Conservation (phyloP, 2,113 vertebrate genomes). For the Odobenus rosmarus region DNA sequence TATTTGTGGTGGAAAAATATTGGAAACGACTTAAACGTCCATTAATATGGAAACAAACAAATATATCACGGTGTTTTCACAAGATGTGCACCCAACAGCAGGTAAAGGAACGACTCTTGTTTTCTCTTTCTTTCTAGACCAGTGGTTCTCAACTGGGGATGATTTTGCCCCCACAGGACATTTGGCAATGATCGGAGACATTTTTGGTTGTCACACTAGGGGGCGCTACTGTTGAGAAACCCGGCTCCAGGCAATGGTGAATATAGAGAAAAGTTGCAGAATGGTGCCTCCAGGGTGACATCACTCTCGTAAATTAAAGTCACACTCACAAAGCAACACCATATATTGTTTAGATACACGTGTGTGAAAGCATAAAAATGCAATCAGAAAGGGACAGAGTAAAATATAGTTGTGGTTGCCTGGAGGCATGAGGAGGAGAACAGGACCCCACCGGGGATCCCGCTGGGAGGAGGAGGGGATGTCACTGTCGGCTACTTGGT, state of each 20-base stretch:
- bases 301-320: not conserved
- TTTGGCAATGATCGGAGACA: not conserved
- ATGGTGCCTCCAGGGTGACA: not conserved
- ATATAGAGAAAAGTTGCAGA: not conserved
- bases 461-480: fast-evolving
- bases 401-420: not conserved
- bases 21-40: not conserved
- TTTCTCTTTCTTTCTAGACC: not conserved
- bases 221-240: not conserved
- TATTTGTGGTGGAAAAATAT: not conserved
- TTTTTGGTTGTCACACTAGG: not conserved
- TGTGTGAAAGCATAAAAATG: not conserved
- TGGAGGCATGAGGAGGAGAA: not conserved
- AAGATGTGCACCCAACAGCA: not conserved
- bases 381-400: fast-evolving
- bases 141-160: not conserved
- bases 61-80: not conserved
- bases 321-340: not conserved
- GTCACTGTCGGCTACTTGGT: not conserved
- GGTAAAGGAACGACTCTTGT: not conserved
- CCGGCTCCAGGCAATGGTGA: not conserved
- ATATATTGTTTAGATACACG: not conserved
- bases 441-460: fast-evolving
- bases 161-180: not conserved
- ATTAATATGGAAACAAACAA: not conserved